phyloP scores from a whole-genome alignment of 2,797 vertebrate genomes.

The Hypotaenidia okinawae region DNA sequence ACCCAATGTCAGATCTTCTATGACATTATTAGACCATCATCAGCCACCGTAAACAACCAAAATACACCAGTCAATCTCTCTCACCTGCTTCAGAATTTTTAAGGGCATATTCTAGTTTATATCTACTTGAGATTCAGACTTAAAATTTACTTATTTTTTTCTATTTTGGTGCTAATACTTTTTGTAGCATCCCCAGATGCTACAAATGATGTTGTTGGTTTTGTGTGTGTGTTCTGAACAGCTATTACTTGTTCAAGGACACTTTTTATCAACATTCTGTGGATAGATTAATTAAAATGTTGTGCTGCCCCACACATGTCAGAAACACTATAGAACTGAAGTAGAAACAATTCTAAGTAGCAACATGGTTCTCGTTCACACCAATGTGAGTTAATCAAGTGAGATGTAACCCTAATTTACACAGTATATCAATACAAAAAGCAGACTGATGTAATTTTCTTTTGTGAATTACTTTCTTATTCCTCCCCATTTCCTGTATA shows the following conservation, averaged over 20 bases:
- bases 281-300: background rate
- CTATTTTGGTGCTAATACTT: background rate
- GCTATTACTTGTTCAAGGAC: background rate
- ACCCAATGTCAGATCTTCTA: background rate
- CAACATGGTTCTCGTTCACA: background rate
- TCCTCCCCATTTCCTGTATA: background rate
- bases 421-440: background rate
- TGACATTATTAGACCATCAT: background rate
- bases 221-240: background rate
- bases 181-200: background rate
- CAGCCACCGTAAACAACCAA: background rate
- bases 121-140: background rate
- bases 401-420: background rate
- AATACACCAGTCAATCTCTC: background rate
- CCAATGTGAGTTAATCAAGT: background rate
- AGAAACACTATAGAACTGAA: background rate
- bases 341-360: background rate
- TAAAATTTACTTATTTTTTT: background rate
- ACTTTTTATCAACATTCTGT: background rate
- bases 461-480: background rate
- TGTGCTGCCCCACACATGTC: background rate
- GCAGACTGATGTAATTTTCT: background rate
- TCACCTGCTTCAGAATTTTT: background rate
- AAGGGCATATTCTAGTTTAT: background rate
- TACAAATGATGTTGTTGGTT: no score